Percentiles rank a stretch among this genome's conserved stretches.
These are phyloP conservation scores for Paracyclopina nana DNA, from an alignment of 1,140 invertebrate species.

Conservation along the genomic window DNA sequence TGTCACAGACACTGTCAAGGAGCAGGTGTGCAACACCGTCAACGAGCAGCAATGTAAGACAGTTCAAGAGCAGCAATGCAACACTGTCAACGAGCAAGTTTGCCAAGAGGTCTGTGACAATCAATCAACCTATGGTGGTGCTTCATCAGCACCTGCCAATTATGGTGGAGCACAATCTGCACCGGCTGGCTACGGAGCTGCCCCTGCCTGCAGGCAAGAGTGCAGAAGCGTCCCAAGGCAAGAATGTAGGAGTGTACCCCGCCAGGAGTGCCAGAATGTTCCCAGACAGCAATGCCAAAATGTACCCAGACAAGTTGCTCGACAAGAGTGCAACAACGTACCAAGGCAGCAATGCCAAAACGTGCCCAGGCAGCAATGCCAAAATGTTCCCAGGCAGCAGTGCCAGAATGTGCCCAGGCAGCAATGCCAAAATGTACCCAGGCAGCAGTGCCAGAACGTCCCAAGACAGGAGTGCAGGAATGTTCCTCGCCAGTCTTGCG, in stretches of 20 bases:
- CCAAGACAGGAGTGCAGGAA: conserved; percentile 9
- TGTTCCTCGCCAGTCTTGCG: conserved; percentile 5
- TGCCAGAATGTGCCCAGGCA: conserved; percentile 14
- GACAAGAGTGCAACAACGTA: conserved; percentile 11
- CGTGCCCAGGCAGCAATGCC: conserved; percentile 14
- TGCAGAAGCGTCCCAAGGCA: conserved; percentile 13
- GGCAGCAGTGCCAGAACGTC: conserved; percentile 15
- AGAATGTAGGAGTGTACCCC: conserved; percentile 12
- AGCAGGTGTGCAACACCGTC: conserved; percentile 8
- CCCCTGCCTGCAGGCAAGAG: conserved; percentile 7
- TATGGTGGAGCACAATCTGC: conserved; percentile 12
- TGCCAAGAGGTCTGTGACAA: conserved; percentile 11
- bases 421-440: conserved; percentile 14
- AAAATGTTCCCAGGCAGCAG: conserved; percentile 6
- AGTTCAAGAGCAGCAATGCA: conserved; percentile 11
- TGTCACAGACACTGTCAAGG: background rate
- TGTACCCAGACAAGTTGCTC: conserved; percentile 1
- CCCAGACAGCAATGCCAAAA: conserved; percentile 14
- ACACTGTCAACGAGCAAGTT: conserved; percentile 6
- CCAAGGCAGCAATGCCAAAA: conserved; percentile 16
- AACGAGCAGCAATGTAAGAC: conserved; percentile 13
- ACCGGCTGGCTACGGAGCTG: conserved; percentile 12
- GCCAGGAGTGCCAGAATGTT: conserved; percentile 12
- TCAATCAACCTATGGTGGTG: conserved; percentile 4
- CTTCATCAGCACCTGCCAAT: background rate